phyloP scores from a whole-genome alignment of 1,140 invertebrate species.

The Aplysia californica region DNA sequence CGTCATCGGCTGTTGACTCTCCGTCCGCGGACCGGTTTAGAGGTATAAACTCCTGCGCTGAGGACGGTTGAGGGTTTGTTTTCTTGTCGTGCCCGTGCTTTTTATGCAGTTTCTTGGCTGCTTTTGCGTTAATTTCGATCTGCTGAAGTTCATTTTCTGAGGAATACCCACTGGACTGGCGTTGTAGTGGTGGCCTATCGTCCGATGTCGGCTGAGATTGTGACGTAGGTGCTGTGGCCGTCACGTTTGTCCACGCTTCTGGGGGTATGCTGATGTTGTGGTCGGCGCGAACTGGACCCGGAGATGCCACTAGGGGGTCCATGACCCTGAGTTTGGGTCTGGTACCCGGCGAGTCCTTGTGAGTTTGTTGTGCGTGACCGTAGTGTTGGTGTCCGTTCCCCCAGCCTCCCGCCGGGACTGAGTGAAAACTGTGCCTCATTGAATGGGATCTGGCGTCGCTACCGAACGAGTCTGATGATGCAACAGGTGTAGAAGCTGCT shows the following conservation, averaged over 20 bases:
- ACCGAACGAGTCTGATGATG: too few relatives aligned
- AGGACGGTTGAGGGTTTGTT: not conserved
- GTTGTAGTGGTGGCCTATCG: not conserved
- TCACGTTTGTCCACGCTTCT: not conserved
- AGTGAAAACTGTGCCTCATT: not conserved
- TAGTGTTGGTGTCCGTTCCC: not conserved
- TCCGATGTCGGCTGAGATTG: not conserved
- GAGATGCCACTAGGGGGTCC: not conserved
- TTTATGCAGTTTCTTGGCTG: not conserved
- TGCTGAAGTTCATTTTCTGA: slow-evolving; percentile 24
- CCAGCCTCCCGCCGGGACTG: not conserved
- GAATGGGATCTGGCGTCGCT: not conserved
- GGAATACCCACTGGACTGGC: slow-evolving; percentile 24
- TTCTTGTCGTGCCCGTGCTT: not conserved
- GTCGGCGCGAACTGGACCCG: not conserved
- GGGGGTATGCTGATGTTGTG: not conserved
- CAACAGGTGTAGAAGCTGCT: too few relatives aligned
- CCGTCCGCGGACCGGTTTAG: not conserved
- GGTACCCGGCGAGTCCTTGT: not conserved
- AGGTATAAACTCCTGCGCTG: not conserved
- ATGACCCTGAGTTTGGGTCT: not conserved
- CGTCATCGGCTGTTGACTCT: not conserved
- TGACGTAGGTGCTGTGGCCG: not conserved
- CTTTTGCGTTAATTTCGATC: slow-evolving; percentile 12
- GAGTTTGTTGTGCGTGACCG: not conserved